phyloP scores from a whole-genome alignment of 2,888 invertebrate species.

The Amblyjoppa fuscipennis region DNA sequence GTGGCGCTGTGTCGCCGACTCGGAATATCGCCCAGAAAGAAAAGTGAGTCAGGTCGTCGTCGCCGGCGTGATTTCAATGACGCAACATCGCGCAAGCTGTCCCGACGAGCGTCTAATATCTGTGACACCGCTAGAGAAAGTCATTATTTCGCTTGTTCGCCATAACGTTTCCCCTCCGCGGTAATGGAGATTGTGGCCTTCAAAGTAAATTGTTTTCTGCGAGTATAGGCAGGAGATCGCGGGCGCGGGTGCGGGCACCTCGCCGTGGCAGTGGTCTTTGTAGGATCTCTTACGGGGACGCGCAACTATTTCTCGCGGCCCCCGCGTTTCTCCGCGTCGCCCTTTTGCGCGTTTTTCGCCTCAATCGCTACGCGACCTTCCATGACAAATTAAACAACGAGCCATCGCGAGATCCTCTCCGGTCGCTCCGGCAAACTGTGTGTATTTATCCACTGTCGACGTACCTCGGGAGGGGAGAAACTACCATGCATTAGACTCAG shows the following conservation, averaged over 20 bases:
- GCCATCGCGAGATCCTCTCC: slow-evolving; percentile 33
- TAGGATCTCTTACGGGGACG: slow-evolving; percentile 54
- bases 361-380: slow-evolving; percentile 54
- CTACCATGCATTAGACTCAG: neutral
- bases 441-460: slow-evolving; percentile 27
- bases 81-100: slow-evolving; percentile 71
- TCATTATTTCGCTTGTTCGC: slow-evolving; percentile 80
- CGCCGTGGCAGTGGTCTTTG: slow-evolving; percentile 54
- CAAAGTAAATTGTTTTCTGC: slow-evolving; percentile 84
- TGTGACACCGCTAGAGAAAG: slow-evolving; percentile 82
- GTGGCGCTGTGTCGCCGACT: slow-evolving; percentile 36
- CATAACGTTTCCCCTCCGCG: slow-evolving; percentile 78
- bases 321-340: neutral
- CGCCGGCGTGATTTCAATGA: slow-evolving; percentile 66
- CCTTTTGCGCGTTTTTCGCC: slow-evolving; percentile 28
- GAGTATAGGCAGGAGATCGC: slow-evolving; percentile 60
- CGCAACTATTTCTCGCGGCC: slow-evolving; percentile 51
- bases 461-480: neutral
- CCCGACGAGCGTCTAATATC: slow-evolving; percentile 67
- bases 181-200: slow-evolving; percentile 85
- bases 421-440: slow-evolving; percentile 23
- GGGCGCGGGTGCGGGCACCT: slow-evolving; percentile 38
- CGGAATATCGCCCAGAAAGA: slow-evolving; percentile 45
- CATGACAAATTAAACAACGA: slow-evolving; percentile 39
- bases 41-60: slow-evolving; percentile 70